phyloP scores from a whole-genome alignment of 2,888 invertebrate genomes.

The Matsumyia berberina region DNA sequence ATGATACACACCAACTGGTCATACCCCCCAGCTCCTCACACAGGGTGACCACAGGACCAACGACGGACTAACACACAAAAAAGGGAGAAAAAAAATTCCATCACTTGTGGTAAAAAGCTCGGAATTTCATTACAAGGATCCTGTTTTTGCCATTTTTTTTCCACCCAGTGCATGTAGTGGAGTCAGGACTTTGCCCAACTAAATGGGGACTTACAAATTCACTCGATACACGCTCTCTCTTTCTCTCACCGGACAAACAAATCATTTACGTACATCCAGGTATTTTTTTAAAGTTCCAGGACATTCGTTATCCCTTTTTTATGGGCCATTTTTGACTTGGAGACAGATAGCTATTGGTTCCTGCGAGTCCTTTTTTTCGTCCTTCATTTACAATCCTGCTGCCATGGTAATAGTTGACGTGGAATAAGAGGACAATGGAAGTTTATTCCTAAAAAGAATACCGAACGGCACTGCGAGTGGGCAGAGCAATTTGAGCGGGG shows the following conservation, averaged over 20 bases:
- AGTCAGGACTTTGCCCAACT: constrained; percentile 37
- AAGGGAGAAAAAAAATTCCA: constrained; percentile 15
- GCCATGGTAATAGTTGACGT: constrained; percentile 36
- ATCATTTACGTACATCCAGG: constrained; percentile 73
- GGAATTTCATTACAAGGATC: constrained; percentile 65
- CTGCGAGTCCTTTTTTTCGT: constrained; percentile 12
- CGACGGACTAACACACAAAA: background rate
- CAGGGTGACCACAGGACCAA: constrained; percentile 33
- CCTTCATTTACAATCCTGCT: constrained; percentile 14
- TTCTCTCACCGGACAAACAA: constrained; percentile 56
- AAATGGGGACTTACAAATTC: constrained; percentile 67
- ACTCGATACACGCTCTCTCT: constrained; percentile 44
- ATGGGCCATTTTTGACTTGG: constrained; percentile 38
- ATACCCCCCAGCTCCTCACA: constrained; percentile 36
- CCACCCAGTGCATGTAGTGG: background rate
- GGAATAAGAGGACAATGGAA: constrained; percentile 46
- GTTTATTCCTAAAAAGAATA: constrained; percentile 13
- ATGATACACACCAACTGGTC: constrained; percentile 59
- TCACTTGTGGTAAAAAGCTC: constrained; percentile 55
- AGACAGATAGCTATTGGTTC: constrained; percentile 45
- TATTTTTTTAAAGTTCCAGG: constrained; percentile 56
- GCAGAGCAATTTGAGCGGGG: constrained; percentile 29
- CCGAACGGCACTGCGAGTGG: background rate
- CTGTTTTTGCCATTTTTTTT: constrained; percentile 13
- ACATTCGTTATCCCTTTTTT: constrained; percentile 43